Evolutionary conservation across 2,113 vertebrate genomes (phyloP), one percentile per base, ranked within the genome.

Genomic region (Poicephalus gulielmi): DNA sequence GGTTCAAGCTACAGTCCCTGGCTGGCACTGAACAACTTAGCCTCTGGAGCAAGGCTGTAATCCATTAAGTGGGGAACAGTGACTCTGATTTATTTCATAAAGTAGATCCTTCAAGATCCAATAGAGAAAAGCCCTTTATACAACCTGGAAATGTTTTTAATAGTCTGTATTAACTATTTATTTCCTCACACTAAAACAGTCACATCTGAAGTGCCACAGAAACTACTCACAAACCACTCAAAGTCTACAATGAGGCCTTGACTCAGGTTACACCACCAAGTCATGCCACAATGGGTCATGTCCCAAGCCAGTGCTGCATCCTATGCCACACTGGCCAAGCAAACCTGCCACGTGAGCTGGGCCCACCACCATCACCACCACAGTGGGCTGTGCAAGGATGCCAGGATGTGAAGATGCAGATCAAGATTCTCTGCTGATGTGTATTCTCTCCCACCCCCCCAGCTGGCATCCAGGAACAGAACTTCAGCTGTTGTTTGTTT

Each of bases 371-470:
- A 27, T 13, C 9, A 0, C 11, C 50, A 64, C 33, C 31, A 31
- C 46, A 47, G 9, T 0, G 0, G 44, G 24, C 9, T 81, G 5
- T 4, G 18, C 6, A 24, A 53, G 23, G 46, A 62, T 14, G 13
- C 18, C 27, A 47, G 30, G 43, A 22, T 20, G 33, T 17, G 25
- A 50, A 78, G 60, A 43, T 19, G 39, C 19, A 85, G 43, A 41
- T 9, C 9, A 85, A 53, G 35, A 76, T 17, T 25, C 2, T 55
- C 44, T 77, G 35, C 53, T 46, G 16, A 27, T 11, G 4, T 2
- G 0, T 11, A 25, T 19, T 35, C 13, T 76, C 52, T 85, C 47
- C 62, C 39, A 88, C 11, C 5, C 30, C 71, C 12, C 16, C 49
- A 47, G 30, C 57, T 59, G 57, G 57, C 59, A 80, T 62, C 37